These are phyloP conservation scores for Odontothrips loti DNA, from an alignment of 2,888 invertebrate genomes.

Conservation along the genomic window DNA sequence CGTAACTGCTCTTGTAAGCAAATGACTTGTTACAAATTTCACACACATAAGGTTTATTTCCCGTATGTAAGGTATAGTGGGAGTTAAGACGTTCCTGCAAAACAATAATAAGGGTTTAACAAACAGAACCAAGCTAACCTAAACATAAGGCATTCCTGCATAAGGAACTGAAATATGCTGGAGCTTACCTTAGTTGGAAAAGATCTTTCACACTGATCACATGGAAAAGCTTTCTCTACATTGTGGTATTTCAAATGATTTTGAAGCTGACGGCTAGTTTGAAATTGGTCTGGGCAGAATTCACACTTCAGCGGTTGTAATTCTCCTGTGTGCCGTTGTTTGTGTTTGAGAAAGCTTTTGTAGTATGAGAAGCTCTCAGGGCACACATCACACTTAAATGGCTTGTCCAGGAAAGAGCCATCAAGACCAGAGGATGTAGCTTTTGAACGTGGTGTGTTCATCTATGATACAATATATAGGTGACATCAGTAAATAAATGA, in stretches of 20 bases:
- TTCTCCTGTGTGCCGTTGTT: not conserved
- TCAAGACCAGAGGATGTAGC: not conserved
- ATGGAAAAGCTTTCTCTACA: constrained; percentile 11
- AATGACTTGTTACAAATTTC: constrained; percentile 7
- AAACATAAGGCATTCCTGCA: not conserved
- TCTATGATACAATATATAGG: not conserved
- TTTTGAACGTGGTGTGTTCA: not conserved
- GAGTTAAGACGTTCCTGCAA: not conserved
- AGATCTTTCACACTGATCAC: constrained; percentile 22
- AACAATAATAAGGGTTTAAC: not conserved
- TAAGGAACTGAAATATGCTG: not conserved
- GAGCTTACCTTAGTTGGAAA: not conserved
- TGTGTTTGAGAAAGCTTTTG: constrained; percentile 11
- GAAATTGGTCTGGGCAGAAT: not conserved
- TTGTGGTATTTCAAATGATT: constrained; percentile 7
- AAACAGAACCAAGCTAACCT: not conserved
- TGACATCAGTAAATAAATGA: not conserved
- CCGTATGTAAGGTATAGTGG: not conserved
- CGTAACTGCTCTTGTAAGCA: constrained; percentile 2
- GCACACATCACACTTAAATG: constrained; percentile 15
- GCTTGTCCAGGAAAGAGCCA: constrained; percentile 12
- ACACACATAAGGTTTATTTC: not conserved
- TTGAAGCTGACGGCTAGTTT: constrained; percentile 8
- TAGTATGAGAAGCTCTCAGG: constrained; percentile 8
- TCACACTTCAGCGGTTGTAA: not conserved